Conservation (phyloP, 1,140 invertebrate species). For the Hyphantria cunea region DNA sequence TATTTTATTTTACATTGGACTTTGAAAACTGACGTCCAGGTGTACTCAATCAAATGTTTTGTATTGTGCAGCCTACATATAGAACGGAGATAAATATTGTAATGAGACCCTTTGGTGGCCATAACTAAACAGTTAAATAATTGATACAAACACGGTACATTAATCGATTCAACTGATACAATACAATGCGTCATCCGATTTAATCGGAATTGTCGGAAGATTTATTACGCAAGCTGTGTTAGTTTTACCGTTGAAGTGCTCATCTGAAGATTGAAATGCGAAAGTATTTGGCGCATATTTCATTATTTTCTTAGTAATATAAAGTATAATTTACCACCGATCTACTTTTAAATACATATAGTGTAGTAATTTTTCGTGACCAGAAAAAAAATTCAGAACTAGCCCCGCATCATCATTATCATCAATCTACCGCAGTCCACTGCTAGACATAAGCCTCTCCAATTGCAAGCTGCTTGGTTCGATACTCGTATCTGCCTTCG, state of each 20-base stretch:
- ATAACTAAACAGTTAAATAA: constrained; percentile 4
- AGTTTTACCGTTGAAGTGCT: neutral
- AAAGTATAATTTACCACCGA: no score
- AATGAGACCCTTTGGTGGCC: constrained; percentile 16
- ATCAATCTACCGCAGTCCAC: no score
- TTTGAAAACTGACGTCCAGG: constrained; percentile 64
- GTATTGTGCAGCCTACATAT: constrained; percentile 7
- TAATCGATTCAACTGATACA: constrained; percentile 51
- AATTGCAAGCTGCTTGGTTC: no score
- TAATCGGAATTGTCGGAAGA: neutral
- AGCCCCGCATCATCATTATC: no score
- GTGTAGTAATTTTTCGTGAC: no score
- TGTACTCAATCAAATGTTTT: constrained; percentile 34
- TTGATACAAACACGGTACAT: constrained; percentile 40
- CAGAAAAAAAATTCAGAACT: no score
- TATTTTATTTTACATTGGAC: constrained; percentile 49
- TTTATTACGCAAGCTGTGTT: neutral
- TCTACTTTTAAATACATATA: no score
- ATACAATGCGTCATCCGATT: constrained; percentile 44
- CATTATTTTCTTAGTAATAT: no score
- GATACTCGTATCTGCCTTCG: no score
- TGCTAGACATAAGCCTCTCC: no score
- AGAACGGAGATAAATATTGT: constrained; percentile 17
- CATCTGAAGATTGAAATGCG: no score
- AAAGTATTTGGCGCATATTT: no score